These are phyloP conservation scores for Pocillopora grandis DNA, from an alignment of 92 coral and sea anemone genomes.

Conservation along the genomic window DNA sequence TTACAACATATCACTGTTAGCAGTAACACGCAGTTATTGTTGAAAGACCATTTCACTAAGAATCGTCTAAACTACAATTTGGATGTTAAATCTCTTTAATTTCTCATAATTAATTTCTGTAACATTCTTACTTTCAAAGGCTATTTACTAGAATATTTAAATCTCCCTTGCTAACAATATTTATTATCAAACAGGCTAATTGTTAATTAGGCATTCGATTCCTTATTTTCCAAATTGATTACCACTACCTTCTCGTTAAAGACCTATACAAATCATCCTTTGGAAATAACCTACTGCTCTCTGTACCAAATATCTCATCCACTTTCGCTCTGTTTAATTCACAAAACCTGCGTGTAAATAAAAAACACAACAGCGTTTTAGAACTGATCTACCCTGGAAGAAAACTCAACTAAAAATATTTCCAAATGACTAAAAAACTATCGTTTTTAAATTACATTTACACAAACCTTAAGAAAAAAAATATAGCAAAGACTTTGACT, in stretches of 20 bases:
- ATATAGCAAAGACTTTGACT: no score
- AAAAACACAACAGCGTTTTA: background rate
- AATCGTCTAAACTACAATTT: no score
- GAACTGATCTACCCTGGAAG: background rate
- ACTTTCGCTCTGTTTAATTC: conserved; percentile 71
- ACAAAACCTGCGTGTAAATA: conserved; percentile 69
- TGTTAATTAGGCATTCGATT: background rate
- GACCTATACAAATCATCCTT: conserved; percentile 74
- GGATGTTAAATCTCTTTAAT: no score
- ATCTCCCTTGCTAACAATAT: background rate
- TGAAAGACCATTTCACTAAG: no score
- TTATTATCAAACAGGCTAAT: background rate
- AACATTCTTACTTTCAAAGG: no score
- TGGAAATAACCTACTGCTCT: conserved; percentile 78
- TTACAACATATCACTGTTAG: no score
- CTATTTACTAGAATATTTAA: no score
- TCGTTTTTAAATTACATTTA: no score
- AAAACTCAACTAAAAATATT: background rate
- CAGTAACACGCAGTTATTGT: no score
- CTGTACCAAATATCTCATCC: conserved; percentile 68
- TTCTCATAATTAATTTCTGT: no score
- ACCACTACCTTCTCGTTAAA: conserved; percentile 43
- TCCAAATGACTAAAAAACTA: background rate
- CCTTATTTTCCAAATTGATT: background rate
- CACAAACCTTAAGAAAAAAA: no score